Evolutionary conservation across 2,797 vertebrate genomes (phyloP), one percentile per base, ranked within the genome.

Genomic region (Chrosomus eos): DNA sequence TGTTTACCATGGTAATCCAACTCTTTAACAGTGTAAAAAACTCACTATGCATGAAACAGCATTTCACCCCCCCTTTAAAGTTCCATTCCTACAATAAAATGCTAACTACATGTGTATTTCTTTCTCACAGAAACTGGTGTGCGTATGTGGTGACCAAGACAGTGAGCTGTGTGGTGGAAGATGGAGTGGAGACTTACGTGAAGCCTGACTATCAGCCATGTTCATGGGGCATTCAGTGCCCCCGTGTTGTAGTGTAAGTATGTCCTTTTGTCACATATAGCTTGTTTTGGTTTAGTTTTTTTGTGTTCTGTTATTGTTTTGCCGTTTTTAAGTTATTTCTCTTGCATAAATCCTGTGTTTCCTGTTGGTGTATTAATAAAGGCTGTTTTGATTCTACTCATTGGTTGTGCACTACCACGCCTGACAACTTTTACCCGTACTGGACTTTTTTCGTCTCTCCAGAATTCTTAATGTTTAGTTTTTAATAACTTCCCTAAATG

Each of bases 121-220:
- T 83, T 38, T 64, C 60, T 64, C 28, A 26, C 64, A 98, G 97
- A 94, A 98, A 98, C 88, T 98, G 97, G 97, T 98, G 98, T 86
- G 96, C 97, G 0, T 97, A 96, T 1, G 96, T 98, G 87, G 96
- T 97, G 90, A 97, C 96, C 0, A 97, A 97, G 92, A 96, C 95
- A 0, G 96, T 98, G 92, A 98, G 96, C 92, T 99, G 98, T n/a
- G 95, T 98, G 84, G 96, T 99, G 21, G 97, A 98, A 91, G 97
- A 98, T 7, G 97, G 97, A 3, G 96, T 96, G 16, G 97, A 98
- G 89, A 97, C 97, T 33, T 96, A 97, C 2, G 94, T 98, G 87
- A 97, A 97, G 92, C 96, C 97, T 0, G 97, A 98, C 79, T 98
- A 98, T 88, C 97, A 97, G 88, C 97, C 97, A 3, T 99, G 98